phyloP scores from a whole-genome alignment of 2,888 invertebrate species.

The Rapana venosa region DNA sequence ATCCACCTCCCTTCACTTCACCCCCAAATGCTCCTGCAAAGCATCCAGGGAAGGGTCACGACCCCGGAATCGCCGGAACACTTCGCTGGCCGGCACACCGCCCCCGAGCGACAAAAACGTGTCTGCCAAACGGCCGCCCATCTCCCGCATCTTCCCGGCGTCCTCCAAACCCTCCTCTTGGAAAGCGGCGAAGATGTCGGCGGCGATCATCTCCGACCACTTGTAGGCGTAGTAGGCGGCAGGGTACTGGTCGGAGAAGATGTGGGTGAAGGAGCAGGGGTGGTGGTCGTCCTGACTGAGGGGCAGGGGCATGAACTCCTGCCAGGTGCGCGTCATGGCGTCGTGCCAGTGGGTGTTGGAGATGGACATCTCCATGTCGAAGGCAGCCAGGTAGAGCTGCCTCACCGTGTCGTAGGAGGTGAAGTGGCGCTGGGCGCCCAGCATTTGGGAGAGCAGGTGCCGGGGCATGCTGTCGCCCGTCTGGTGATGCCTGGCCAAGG shows the following conservation, averaged over 20 bases:
- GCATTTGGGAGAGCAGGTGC: constrained; percentile 81
- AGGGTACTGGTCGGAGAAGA: constrained; percentile 90
- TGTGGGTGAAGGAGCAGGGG: constrained; percentile 90
- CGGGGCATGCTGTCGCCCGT: constrained; percentile 86
- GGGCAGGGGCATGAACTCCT: constrained; percentile 87
- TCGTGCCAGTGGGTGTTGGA: constrained; percentile 90
- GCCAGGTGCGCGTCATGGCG: constrained; percentile 88
- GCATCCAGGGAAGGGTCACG: constrained; percentile 88
- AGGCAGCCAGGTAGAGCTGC: constrained; percentile 88
- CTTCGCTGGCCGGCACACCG: constrained; percentile 88
- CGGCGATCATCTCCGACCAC: constrained; percentile 93
- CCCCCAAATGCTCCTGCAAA: constrained; percentile 53
- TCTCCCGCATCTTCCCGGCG: constrained; percentile 60
- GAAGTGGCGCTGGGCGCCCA: constrained; percentile 27
- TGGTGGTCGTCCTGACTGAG: constrained; percentile 89
- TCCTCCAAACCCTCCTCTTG: constrained; percentile 82
- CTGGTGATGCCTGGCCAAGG: constrained; percentile 87
- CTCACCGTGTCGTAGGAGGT: constrained; percentile 84
- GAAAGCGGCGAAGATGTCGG: constrained; percentile 93
- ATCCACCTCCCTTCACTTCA: constrained; percentile 34
- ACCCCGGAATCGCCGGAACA: constrained; percentile 93
- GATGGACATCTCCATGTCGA: constrained; percentile 90
- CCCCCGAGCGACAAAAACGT: constrained; percentile 92
- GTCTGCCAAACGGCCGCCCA: constrained; percentile 83
- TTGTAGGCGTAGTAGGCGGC: constrained; percentile 90